Conservation (phyloP, 1,140 invertebrate genomes). For the Trichonephila inaurata region DNA sequence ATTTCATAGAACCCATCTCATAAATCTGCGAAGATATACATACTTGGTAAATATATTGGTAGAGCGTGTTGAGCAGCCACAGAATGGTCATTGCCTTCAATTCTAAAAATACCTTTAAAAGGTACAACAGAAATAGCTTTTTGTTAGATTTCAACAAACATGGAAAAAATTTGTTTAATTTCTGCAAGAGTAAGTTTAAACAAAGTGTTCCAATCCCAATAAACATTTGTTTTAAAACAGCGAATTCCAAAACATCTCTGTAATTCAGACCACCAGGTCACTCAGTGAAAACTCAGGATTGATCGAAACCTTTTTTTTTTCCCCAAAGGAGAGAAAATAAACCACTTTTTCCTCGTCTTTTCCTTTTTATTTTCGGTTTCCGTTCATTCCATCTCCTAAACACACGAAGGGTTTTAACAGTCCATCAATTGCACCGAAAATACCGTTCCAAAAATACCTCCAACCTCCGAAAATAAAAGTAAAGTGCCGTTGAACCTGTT, state of each 20-base stretch:
- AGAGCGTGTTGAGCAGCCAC: too few relatives aligned
- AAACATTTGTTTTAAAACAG: neutral
- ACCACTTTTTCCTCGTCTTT: neutral
- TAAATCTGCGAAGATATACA: too few relatives aligned
- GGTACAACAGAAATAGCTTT: too few relatives aligned
- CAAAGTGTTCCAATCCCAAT: neutral
- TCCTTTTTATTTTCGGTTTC: constrained; percentile 9
- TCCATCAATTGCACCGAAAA: neutral
- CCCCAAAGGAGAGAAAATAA: neutral
- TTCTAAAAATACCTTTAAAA: too few relatives aligned
- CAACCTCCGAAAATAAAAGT: constrained; percentile 64
- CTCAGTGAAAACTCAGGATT: neutral
- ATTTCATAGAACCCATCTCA: too few relatives aligned
- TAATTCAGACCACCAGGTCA: neutral
- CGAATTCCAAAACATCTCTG: neutral
- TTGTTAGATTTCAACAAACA: neutral
- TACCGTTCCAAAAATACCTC: neutral
- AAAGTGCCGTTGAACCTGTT: constrained; percentile 67
- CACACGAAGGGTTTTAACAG: neutral
- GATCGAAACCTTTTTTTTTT: neutral
- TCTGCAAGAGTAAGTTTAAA: neutral
- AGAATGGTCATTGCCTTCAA: too few relatives aligned
- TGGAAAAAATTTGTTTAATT: neutral
- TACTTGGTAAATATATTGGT: too few relatives aligned
- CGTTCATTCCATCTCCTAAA: neutral